A percentile compares a stretch with the other conserved stretches of the same genome.
phyloP scores from a whole-genome alignment of 92 coral and sea anemone genomes.

The Heliopora coerulea region DNA sequence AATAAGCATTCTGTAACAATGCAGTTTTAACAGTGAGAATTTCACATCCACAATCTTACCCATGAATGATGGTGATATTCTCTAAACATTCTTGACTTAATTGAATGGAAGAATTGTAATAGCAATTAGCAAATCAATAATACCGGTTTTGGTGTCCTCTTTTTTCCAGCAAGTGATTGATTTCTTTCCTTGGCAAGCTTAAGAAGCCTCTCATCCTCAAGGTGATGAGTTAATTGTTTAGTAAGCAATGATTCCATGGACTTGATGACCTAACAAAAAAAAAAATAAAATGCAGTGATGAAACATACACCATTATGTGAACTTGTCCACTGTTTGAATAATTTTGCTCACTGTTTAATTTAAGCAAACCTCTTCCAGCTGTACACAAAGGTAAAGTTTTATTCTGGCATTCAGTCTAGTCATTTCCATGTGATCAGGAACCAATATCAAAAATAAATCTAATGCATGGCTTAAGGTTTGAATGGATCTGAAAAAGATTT shows the following conservation, averaged over 20 bases:
- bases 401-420: constrained; percentile 59
- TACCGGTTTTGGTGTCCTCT: constrained; percentile 48
- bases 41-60: too few relatives aligned
- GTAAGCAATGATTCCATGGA: constrained; percentile 46
- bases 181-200: constrained; percentile 50
- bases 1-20: too few relatives aligned
- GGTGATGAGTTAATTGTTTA: constrained; percentile 30
- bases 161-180: constrained; percentile 25
- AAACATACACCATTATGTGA: neutral
- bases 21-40: too few relatives aligned
- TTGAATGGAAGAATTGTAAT: too few relatives aligned
- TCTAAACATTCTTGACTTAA: too few relatives aligned
- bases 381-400: constrained; percentile 64
- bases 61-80: too few relatives aligned
- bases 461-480: constrained; percentile 60
- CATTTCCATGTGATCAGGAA: constrained; percentile 59
- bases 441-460: constrained; percentile 56
- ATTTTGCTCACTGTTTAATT: neutral
- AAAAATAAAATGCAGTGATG: neutral
- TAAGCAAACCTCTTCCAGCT: constrained; percentile 70
- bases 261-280: constrained; percentile 49
- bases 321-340: neutral
- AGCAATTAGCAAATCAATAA: too few relatives aligned
- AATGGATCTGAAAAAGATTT: constrained; percentile 59
- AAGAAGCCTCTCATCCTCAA: constrained; percentile 38